phyloP scores from a whole-genome alignment of 1,140 invertebrate genomes.

The Megalonaias nervosa region DNA sequence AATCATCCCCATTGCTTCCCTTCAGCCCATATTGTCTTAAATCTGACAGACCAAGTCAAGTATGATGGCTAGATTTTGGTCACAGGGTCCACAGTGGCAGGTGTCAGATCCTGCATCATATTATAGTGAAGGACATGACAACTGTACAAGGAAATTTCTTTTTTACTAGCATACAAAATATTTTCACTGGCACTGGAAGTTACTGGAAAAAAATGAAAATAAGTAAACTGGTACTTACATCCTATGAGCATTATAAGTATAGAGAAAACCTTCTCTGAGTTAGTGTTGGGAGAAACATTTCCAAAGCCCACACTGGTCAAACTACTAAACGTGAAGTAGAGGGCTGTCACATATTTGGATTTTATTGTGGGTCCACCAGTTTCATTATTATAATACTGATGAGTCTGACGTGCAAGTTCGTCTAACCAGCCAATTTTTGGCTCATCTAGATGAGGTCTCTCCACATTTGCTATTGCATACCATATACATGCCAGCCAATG shows the following conservation, averaged over 20 bases:
- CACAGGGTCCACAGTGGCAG: no score
- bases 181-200: not conserved
- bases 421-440: constrained; percentile 94
- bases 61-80: no score
- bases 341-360: constrained; percentile 89
- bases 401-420: constrained; percentile 79
- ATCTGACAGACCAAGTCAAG: no score
- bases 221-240: constrained; percentile 62
- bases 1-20: no score
- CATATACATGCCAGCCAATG: constrained; percentile 99
- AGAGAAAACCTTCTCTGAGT: constrained; percentile 87
- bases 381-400: constrained; percentile 62
- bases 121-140: not conserved
- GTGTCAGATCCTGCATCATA: not conserved
- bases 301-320: constrained; percentile 98
- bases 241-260: constrained; percentile 72
- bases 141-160: not conserved
- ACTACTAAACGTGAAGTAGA: constrained; percentile 98
- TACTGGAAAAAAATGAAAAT: not conserved
- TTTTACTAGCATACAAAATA: not conserved
- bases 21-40: no score
- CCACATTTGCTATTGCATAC: constrained; percentile 98
- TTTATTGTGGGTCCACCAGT: constrained; percentile 68
- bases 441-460: constrained; percentile 74
- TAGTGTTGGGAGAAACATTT: constrained; percentile 97